phyloP scores from a whole-genome alignment of 2,797 vertebrate species.

The Xerus rutilus region DNA sequence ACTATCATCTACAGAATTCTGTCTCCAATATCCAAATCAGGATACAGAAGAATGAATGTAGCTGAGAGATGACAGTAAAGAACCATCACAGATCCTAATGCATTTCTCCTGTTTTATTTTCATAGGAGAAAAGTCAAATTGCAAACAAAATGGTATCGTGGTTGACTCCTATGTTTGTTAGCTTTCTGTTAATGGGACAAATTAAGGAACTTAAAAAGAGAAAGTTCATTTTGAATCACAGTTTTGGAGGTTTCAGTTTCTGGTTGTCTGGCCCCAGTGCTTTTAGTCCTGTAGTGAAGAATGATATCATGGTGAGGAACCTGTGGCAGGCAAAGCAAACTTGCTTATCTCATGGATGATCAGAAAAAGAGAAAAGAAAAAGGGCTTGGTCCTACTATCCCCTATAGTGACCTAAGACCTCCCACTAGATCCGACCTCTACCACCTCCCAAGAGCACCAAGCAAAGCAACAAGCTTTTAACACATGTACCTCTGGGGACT shows the following conservation, averaged over 20 bases:
- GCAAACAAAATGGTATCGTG: neutral
- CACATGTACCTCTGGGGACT: neutral
- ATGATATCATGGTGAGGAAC: neutral
- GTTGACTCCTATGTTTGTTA: neutral
- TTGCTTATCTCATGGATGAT: neutral
- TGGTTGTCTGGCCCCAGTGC: neutral
- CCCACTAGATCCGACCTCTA: neutral
- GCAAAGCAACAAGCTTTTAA: neutral
- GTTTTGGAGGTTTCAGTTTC: neutral
- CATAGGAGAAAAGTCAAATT: conserved; percentile 2
- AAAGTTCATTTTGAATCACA: neutral
- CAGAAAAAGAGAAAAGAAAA: neutral
- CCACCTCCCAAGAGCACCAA: neutral
- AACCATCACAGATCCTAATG: neutral
- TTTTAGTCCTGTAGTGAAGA: neutral
- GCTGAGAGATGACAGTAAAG: neutral
- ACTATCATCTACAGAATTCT: neutral
- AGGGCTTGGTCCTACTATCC: neutral
- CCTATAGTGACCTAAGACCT: neutral
- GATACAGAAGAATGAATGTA: neutral
- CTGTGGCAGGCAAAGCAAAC: neutral
- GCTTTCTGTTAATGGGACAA: neutral
- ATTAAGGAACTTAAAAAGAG: neutral
- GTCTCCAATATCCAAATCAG: neutral
- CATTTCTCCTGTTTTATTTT: conserved; percentile 31